Conservation (phyloP, 2,797 vertebrate genomes). For the Betta splendens region DNA sequence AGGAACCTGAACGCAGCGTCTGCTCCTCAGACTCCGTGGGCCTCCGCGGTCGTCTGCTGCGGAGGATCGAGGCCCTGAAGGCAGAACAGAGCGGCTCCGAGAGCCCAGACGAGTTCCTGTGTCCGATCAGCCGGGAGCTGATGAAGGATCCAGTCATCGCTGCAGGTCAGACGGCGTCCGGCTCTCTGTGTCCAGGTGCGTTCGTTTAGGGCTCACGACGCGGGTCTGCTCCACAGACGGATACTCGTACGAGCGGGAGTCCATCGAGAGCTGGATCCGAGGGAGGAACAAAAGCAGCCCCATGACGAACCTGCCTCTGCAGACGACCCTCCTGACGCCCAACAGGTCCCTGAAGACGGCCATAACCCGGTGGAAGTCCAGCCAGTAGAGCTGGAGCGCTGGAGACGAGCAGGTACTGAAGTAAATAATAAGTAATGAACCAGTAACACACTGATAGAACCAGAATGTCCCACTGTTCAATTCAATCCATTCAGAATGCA, state of each 20-base stretch:
- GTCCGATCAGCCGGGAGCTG: conserved; percentile 89
- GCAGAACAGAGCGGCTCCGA: conserved; percentile 63
- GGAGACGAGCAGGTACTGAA: too few species aligned
- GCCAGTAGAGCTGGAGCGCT: conserved; percentile 31
- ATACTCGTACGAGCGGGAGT: conserved; percentile 89
- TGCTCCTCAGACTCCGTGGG: conserved; percentile 84
- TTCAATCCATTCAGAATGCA: not conserved
- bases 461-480: not conserved
- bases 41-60: conserved; percentile 82
- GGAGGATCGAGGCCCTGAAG: conserved; percentile 84
- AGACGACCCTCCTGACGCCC: conserved; percentile 82
- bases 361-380: conserved; percentile 82
- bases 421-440: too few species aligned
- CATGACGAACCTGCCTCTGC: conserved; percentile 89
- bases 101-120: conserved; percentile 88
- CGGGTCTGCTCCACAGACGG: conserved; percentile 80
- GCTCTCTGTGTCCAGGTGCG: not conserved
- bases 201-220: not conserved
- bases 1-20: conserved; percentile 13
- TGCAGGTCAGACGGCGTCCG: conserved; percentile 77
- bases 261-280: conserved; percentile 88
- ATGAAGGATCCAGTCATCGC: conserved; percentile 91
- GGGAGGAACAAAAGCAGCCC: conserved; percentile 86
- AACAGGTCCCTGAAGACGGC: conserved; percentile 90
- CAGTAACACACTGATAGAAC: not conserved